Evolutionary conservation across 2,113 vertebrate species (phyloP).

Genomic region (Rallus limicola): DNA sequence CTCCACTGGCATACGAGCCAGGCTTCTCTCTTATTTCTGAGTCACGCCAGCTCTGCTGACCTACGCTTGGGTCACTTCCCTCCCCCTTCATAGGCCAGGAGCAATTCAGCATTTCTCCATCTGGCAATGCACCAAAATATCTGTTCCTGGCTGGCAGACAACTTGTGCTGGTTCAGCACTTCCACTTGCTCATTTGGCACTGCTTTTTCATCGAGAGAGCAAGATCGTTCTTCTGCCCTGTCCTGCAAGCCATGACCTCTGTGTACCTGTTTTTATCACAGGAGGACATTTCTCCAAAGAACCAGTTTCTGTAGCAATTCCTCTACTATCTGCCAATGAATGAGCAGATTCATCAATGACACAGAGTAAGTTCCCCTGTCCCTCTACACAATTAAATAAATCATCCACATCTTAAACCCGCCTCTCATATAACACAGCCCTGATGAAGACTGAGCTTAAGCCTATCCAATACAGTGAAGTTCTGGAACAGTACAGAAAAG

Average conservation of each 20-base stretch:
- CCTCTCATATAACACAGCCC: not conserved
- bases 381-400: not conserved
- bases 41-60: not conserved
- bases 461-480: accelerated
- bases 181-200: slow-evolving; percentile 24
- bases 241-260: not conserved
- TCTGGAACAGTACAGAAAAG: not conserved
- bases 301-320: not conserved
- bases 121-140: slow-evolving; percentile 14
- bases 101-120: slow-evolving; percentile 10
- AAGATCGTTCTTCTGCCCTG: not conserved
- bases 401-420: not conserved
- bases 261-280: not conserved
- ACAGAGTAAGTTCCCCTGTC: not conserved
- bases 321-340: not conserved
- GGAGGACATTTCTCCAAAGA: not conserved
- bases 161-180: not conserved
- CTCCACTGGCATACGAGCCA: not conserved
- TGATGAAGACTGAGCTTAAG: not conserved
- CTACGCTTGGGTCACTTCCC: not conserved
- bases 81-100: not conserved
- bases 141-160: slow-evolving; percentile 1
- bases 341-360: not conserved
- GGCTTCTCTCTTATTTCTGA: not conserved
- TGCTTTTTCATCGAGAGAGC: not conserved